Evolutionary conservation across 2,113 vertebrate species (phyloP).

Genomic region (Caloenas nicobarica): DNA sequence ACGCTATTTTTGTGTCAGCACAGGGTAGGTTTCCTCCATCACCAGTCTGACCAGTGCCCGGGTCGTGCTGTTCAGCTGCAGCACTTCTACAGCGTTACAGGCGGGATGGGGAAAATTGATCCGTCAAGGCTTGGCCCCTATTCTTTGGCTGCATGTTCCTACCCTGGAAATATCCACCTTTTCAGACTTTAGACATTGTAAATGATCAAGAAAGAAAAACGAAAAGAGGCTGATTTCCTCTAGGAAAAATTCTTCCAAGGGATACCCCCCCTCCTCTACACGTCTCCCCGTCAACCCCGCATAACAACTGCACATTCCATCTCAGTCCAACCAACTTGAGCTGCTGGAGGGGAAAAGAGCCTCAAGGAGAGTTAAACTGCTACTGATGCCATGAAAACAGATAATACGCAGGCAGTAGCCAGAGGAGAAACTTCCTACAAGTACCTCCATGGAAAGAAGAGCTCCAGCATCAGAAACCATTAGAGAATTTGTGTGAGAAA

Average conservation of each 20-base stretch:
- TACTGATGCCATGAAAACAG: neutral
- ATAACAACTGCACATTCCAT: neutral
- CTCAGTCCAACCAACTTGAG: neutral
- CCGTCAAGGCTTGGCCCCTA: neutral
- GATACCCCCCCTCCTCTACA: accelerated
- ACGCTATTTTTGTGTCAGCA: neutral
- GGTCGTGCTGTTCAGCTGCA: neutral
- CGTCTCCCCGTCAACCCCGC: accelerated
- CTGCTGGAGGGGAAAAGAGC: neutral
- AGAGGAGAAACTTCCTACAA: neutral
- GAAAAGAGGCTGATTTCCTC: accelerated
- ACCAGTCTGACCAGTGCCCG: neutral
- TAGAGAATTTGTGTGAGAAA: neutral
- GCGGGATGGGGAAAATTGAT: accelerated
- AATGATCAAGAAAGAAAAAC: neutral
- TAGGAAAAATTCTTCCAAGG: neutral
- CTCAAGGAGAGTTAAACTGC: neutral
- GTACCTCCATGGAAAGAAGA: neutral
- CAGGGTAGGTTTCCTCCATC: neutral
- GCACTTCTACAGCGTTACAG: neutral
- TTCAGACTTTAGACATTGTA: neutral
- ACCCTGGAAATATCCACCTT: neutral
- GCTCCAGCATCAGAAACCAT: neutral
- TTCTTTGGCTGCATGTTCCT: neutral
- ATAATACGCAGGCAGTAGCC: neutral